A percentile compares a stretch with the other conserved stretches of the same genome.
Conservation (phyloP, 2,888 invertebrate genomes). For the Bellardia pandia region DNA sequence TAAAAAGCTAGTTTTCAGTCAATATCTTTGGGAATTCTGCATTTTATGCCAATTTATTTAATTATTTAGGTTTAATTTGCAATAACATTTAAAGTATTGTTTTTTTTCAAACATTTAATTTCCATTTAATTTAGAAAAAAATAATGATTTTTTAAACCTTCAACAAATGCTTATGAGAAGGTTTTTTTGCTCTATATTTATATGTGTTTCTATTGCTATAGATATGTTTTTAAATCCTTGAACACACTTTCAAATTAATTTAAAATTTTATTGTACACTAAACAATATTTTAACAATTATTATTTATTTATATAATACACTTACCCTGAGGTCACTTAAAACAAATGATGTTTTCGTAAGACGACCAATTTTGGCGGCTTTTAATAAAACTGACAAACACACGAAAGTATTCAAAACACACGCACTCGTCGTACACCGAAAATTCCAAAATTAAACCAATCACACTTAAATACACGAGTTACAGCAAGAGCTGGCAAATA, state of each 20-base stretch:
- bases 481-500: background rate
- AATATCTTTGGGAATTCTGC: too few species aligned
- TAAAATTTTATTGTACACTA: constrained; percentile 25
- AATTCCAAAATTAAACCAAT: background rate
- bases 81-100: too few species aligned
- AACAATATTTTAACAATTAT: constrained; percentile 3
- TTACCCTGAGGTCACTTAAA: constrained; percentile 82
- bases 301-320: constrained; percentile 67
- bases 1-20: too few species aligned
- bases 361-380: constrained; percentile 84
- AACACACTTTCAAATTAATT: constrained; percentile 45
- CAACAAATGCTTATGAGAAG: background rate
- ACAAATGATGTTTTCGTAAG: constrained; percentile 84
- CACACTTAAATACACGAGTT: background rate
- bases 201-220: background rate
- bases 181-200: background rate
- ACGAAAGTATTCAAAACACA: constrained; percentile 14
- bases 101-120: too few species aligned
- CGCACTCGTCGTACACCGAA: constrained; percentile 1
- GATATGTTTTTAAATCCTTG: constrained; percentile 36
- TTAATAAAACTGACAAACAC: constrained; percentile 55
- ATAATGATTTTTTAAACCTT: too few species aligned
- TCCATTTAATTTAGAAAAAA: too few species aligned
- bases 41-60: too few species aligned
- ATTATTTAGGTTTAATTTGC: too few species aligned